Base-by-base conservation (phyloP, 2,113 vertebrate species). In the Emberiza fucata region DNA sequence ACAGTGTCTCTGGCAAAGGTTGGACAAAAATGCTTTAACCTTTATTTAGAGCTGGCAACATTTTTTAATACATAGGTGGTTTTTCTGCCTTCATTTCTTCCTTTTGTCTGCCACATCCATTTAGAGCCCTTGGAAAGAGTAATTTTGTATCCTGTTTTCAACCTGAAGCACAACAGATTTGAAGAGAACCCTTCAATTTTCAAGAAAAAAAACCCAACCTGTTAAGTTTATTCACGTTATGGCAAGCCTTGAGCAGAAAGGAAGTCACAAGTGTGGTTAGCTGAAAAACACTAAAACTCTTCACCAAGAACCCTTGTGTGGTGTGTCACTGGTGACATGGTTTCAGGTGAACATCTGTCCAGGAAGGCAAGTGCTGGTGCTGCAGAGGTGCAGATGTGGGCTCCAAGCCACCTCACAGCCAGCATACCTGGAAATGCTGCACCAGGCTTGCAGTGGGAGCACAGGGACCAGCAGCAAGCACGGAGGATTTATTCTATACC, bases 261-360 rank as follows among this genome's bases (percentile, higher is more conserved):
- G 73, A 93, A 64, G 28, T 54, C n/a, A 60, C 0, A 0, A 51
- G 22, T 8, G 27, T 53, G 24, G 31, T 76, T 76, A 80, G 45
- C 40, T 83, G 44, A 68, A 82, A 81, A 78, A 12, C 28, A 14
- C 50, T 54, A 16, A 35, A 69, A 14, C 37, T 14, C 15, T 81
- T 86, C 25, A 53, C 31, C 24, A 20, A n/a, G 15, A 53, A 6
- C 35, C 3, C 23, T 71, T 75, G 14, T 57, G n/a, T 48, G 4
- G 3, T 6, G 15, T 40, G n/a, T 44, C 69, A 63, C n/a, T 12
- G 5, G 10, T 33, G 31, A 57, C 20, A 19, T 4, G 54, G 69
- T 79, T 94, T 76, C 23, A 24, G 53, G 90, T 24, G 35, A 91
- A 83, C 78, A 66, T 44, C 88, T 94, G 73, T 31, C 17, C 31